These are phyloP conservation scores for Epinephelus lanceolatus DNA, from an alignment of 2,113 vertebrate genomes.

Conservation along the genomic window DNA sequence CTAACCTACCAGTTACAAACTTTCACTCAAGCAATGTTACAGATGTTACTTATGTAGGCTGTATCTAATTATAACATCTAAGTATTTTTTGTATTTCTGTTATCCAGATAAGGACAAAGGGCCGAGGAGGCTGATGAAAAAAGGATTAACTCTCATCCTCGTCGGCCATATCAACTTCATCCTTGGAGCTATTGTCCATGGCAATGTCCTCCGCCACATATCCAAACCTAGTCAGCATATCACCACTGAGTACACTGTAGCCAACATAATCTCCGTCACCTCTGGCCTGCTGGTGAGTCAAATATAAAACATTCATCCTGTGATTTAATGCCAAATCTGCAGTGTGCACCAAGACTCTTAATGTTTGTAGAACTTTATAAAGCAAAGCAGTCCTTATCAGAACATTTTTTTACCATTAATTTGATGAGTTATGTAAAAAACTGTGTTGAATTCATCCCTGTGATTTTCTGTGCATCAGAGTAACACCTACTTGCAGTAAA, in stretches of 20 bases:
- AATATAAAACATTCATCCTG: neutral
- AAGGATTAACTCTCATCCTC: slow-evolving; percentile 89
- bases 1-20: neutral
- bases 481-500: neutral
- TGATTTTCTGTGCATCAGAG: neutral
- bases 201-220: slow-evolving; percentile 91
- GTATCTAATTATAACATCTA: neutral
- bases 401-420: neutral
- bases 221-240: slow-evolving; percentile 85
- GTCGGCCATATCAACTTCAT: slow-evolving; percentile 92
- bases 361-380: neutral
- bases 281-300: slow-evolving; percentile 91
- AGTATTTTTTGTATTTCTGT: slow-evolving; percentile 14
- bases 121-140: slow-evolving; percentile 87
- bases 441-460: neutral
- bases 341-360: neutral
- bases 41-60: neutral
- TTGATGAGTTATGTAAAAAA: neutral
- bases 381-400: neutral
- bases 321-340: neutral
- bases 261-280: slow-evolving; percentile 91
- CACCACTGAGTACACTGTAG: slow-evolving; percentile 87
- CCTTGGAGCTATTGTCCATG: slow-evolving; percentile 93
- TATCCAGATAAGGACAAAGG: slow-evolving; percentile 84
- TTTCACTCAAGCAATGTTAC: neutral